Conservation (phyloP, 35 echinoderm and acorn worm species). For the Lytechinus pictus region DNA sequence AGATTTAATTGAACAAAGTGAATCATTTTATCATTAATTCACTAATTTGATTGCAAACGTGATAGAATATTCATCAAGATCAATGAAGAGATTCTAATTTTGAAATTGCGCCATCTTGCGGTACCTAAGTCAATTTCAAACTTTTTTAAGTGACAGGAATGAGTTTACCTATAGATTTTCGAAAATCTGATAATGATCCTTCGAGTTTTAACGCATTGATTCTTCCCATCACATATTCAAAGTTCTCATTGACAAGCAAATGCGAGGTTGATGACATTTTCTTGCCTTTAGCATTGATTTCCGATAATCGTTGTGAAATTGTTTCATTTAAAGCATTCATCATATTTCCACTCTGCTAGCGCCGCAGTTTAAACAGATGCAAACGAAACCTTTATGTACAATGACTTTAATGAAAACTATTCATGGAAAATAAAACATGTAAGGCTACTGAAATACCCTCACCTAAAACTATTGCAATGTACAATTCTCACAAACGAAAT, state of each 20-base stretch:
- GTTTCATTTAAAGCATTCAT: not conserved
- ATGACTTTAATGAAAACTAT: conserved; percentile 14
- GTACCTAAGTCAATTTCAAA: not conserved
- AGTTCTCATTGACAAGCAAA: conserved; percentile 34
- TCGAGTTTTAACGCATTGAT: not conserved
- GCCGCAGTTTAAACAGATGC: not conserved
- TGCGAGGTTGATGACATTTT: not conserved
- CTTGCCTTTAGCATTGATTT: conserved; percentile 26
- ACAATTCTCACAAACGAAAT: not conserved
- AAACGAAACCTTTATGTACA: not conserved
- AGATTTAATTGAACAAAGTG: too few relatives aligned
- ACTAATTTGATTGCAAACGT: too few relatives aligned
- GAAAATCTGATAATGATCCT: not conserved
- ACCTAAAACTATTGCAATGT: not conserved
- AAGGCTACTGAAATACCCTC: not conserved
- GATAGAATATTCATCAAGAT: too few relatives aligned
- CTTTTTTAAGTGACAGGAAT: not conserved
- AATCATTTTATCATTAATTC: too few relatives aligned
- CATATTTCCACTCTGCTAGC: conserved; percentile 31
- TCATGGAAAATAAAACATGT: conserved; percentile 12
- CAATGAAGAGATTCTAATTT: too few relatives aligned
- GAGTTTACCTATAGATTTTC: not conserved
- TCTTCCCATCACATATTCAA: not conserved
- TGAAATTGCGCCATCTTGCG: not conserved
- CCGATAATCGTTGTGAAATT: not conserved